phyloP scores from a whole-genome alignment of 64 coral and sea anemone genomes.

The Stylophora pistillata region DNA sequence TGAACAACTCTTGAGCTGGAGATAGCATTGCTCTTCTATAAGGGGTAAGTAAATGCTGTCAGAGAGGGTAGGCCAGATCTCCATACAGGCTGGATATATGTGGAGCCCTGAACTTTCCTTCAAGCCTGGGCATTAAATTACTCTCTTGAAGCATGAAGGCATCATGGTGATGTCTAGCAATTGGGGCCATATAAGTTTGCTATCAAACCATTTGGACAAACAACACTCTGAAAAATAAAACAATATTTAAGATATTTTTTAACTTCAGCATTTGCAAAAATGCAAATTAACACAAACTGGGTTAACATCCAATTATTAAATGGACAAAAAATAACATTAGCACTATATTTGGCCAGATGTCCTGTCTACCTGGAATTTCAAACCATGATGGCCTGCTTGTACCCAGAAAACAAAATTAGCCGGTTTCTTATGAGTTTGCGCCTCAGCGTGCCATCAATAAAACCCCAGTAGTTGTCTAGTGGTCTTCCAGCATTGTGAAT shows the following conservation, averaged over 20 bases:
- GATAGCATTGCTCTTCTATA: constrained; percentile 62
- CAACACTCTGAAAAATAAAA: constrained; percentile 74
- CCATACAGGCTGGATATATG: constrained; percentile 68
- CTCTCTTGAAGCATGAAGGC: constrained; percentile 72
- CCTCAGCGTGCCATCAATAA: constrained; percentile 64
- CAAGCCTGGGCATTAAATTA: constrained; percentile 58
- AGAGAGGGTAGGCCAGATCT: constrained; percentile 72
- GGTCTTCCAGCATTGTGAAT: constrained; percentile 66
- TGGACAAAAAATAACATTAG: constrained; percentile 27
- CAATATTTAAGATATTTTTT: constrained; percentile 15
- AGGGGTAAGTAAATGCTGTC: constrained; percentile 61
- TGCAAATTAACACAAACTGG: not conserved
- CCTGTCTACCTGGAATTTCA: constrained; percentile 30
- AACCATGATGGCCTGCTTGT: constrained; percentile 66
- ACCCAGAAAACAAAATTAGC: constrained; percentile 63
- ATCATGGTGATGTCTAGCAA: constrained; percentile 71
- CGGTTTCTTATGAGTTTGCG: constrained; percentile 59
- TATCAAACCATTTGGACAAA: constrained; percentile 76
- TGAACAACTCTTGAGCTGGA: constrained; percentile 57
- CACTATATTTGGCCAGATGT: too few species aligned
- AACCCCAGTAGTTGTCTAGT: constrained; percentile 61
- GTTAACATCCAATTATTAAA: not conserved
- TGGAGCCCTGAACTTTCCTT: constrained; percentile 75
- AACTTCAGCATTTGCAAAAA: constrained; percentile 20
- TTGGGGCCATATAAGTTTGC: constrained; percentile 64